Percentiles rank a stretch among this genome's conserved stretches.
Conservation (phyloP, 2,888 invertebrate genomes). For the Nemotelus pantherinus region DNA sequence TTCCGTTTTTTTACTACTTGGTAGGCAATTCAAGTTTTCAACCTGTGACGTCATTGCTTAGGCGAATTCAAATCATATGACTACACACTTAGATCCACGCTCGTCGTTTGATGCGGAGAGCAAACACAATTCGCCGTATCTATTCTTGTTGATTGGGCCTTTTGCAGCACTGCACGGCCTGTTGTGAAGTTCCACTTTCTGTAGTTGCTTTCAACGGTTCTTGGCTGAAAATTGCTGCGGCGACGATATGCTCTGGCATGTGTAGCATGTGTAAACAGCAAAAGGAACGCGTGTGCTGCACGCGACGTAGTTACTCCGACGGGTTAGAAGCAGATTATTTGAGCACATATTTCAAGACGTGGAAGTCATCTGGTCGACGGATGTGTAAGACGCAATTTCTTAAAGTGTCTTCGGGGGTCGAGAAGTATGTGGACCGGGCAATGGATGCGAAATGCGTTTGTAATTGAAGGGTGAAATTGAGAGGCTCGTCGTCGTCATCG, state of each 20-base stretch:
- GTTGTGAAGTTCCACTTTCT: no score
- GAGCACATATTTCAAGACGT: not conserved
- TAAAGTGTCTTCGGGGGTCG: constrained; percentile 24
- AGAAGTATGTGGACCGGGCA: not conserved
- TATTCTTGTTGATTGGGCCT: no score
- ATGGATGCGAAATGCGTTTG: constrained; percentile 9
- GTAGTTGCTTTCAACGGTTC: no score
- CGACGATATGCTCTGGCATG: not conserved
- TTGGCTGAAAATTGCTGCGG: not conserved
- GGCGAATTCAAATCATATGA: not conserved
- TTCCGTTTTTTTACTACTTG: not conserved
- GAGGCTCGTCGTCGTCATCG: not conserved
- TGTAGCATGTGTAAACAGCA: constrained; percentile 22
- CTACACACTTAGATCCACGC: not conserved
- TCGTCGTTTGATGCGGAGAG: not conserved
- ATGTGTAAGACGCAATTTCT: constrained; percentile 38
- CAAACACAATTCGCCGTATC: no score
- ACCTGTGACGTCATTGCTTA: constrained; percentile 29
- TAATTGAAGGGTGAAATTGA: constrained; percentile 25
- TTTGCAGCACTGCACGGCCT: no score
- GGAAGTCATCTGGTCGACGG: no score
- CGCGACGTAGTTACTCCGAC: constrained; percentile 12
- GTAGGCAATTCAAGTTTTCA: not conserved
- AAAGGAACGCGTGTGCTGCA: constrained; percentile 32
- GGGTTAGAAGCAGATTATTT: not conserved